Conservation (phyloP, 2,888 invertebrate genomes). For the Panorpa germanica region DNA sequence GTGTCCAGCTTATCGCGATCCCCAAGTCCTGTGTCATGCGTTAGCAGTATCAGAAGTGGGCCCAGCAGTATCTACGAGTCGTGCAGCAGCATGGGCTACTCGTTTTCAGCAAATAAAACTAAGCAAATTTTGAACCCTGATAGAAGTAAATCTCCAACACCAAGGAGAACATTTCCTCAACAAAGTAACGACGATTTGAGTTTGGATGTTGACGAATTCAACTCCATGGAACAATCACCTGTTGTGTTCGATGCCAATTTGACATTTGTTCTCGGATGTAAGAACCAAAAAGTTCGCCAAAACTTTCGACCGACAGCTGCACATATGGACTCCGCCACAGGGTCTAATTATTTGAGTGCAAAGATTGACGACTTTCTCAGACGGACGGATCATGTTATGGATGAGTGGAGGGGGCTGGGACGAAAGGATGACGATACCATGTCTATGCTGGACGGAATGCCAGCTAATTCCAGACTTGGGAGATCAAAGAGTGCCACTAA, state of each 20-base stretch:
- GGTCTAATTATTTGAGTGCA: slow-evolving; percentile 52
- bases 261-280: slow-evolving; percentile 57
- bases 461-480: slow-evolving; percentile 26
- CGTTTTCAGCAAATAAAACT: slow-evolving; percentile 25
- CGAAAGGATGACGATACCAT: slow-evolving; percentile 32
- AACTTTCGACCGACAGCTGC: slow-evolving; percentile 54
- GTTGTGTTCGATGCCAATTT: slow-evolving; percentile 69
- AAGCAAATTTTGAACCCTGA: slow-evolving; percentile 26
- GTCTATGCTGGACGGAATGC: slow-evolving; percentile 18
- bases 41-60: slow-evolving; percentile 24
- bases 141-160: slow-evolving; percentile 30
- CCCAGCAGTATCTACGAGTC: slow-evolving; percentile 28
- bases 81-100: slow-evolving; percentile 28
- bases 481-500: slow-evolving; percentile 60
- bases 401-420: slow-evolving; percentile 63
- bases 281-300: slow-evolving; percentile 47
- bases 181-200: slow-evolving; percentile 26
- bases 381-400: slow-evolving; percentile 74
- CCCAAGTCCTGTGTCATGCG: slow-evolving; percentile 31
- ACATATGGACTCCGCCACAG: slow-evolving; percentile 54
- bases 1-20: slow-evolving; percentile 31
- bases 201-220: slow-evolving; percentile 35
- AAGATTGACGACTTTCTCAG: slow-evolving; percentile 66
- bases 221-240: slow-evolving; percentile 50
- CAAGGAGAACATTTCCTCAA: slow-evolving; percentile 52